Evolutionary conservation across 2,113 vertebrate species (phyloP), one percentile per base, ranked within the genome.

Genomic region (Cathartes aura): DNA sequence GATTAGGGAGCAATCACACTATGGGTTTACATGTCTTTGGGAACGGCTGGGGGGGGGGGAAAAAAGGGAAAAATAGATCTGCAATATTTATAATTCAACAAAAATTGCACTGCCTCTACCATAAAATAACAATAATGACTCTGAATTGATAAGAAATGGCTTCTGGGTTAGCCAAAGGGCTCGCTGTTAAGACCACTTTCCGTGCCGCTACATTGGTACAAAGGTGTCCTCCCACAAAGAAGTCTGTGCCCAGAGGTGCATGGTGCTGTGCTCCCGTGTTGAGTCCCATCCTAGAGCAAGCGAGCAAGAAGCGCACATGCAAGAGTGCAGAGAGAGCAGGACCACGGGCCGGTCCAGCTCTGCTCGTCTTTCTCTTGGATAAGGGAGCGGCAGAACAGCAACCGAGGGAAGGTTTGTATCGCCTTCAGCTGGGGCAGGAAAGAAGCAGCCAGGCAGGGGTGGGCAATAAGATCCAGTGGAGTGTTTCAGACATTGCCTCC

Each of bases 1-100:
- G 97, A 98, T 98, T 97, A 98, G 97, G 97, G 95, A 97, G 95
- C 95, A 97, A 97, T 98, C 97, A 97, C 91, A 66, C 96, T 42
- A 75, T 82, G 90, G 93, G 98, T 92, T 98, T 97, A 93, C 96
- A 95, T 4, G 48, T 96, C 97, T 97, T 97, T 94, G 95, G 96
- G 98, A 98, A 85, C 95, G 96, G 95, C 94, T 94, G 86, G 74
- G 88, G n/a, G 40, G 30, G 55, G 87, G 64, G 38, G 90, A 94
- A 8, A 94, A 8, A 8, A 62, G 72, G 26, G 23, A 70, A 87
- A 95, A 94, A 76, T 55, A 81, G 67, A 74, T 90, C 85, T 97
- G 88, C 10, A 79, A 86, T 97, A 97, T 98, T 98, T 97, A 96
- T 97, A 96, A 96, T 98, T 95, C 68, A 68, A 97, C 68, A 96